phyloP scores from a whole-genome alignment of 1,140 invertebrate species.

The Cydia splendana region DNA sequence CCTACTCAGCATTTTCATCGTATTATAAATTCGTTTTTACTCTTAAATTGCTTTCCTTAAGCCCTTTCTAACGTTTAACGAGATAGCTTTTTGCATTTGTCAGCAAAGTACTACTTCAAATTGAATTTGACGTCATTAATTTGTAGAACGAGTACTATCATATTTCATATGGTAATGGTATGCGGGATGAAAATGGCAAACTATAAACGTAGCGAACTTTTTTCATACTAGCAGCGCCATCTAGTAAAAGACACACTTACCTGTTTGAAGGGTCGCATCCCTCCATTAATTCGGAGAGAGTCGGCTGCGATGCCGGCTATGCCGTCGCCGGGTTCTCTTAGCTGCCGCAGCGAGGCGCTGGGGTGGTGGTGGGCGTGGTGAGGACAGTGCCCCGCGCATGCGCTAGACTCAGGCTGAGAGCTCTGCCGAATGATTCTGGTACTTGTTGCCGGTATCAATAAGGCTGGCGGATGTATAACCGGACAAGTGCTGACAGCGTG shows the following conservation, averaged over 20 bases:
- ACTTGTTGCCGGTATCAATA: constrained; percentile 85
- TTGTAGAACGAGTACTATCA: not conserved
- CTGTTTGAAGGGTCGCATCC: constrained; percentile 97
- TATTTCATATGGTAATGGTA: constrained; percentile 14
- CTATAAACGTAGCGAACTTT: constrained; percentile 34
- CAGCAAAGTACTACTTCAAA: not conserved
- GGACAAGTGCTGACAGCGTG: constrained; percentile 83
- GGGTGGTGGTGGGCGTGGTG: constrained; percentile 82
- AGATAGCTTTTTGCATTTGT: not conserved
- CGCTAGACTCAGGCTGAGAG: constrained; percentile 92
- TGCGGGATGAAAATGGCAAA: constrained; percentile 22
- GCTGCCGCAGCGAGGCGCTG: constrained; percentile 90
- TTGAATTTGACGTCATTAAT: not conserved
- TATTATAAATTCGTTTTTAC: constrained; percentile 22
- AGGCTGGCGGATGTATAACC: constrained; percentile 82
- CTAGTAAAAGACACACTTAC: constrained; percentile 80
- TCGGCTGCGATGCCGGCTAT: constrained; percentile 98
- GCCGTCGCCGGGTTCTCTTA: constrained; percentile 90
- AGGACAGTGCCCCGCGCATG: constrained; percentile 83
- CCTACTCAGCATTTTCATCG: constrained; percentile 23
- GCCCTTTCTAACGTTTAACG: not conserved
- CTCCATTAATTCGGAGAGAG: constrained; percentile 97
- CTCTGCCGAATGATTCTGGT: constrained; percentile 93
- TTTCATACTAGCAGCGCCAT: constrained; percentile 53
- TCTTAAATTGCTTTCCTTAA: constrained; percentile 7